Evolutionary conservation across 2,113 vertebrate species (phyloP), one percentile per base, ranked within the genome.

Genomic region (Cisticola juncidis): DNA sequence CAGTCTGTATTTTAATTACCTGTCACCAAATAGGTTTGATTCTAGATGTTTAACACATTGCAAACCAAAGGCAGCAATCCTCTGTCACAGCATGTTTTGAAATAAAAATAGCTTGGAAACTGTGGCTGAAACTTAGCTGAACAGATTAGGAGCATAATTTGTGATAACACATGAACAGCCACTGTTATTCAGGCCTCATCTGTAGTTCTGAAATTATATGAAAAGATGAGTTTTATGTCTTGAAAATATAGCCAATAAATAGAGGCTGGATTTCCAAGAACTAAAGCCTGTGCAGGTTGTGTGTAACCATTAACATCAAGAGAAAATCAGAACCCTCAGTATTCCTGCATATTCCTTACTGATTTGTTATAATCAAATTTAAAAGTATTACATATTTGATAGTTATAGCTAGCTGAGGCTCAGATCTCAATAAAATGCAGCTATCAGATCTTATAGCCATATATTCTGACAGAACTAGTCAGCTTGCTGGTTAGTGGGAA

Each of bases 131-230:
- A 57, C 88, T 65, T 70, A 53, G 14, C 29, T 70, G 66, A 76
- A 48, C 15, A 58, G 21, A 31, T 87, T 33, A 77, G 28, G 28
- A 69, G 6, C 22, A 14, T 28, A 64, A 64, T 84, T 50, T 62
- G 20, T 60, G 58, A 58, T 72, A 81, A 71, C 16, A 33, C 0
- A 0, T 53, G 35, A 45, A 45, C 35, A 66, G 15, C n/a, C 45
- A 35, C 25, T 35, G 28, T 74, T 82, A 51, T n/a, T 72, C 11
- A 54, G 58, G 64, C 22, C 35, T 58, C 11, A 11, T 35, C 22
- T 54, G 9, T 35, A 33, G n/a, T 36, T 74, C 58, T 42, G 14
- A 78, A 77, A 58, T 51, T 28, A 24, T 44, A 31, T 19, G 31
- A 77, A 71, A 77, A 58, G 4, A 8, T n/a, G 9, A 33, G 3